Percentiles rank a stretch among this genome's conserved stretches.
Conservation (phyloP, 2,113 vertebrate species). For the zebrafish (Danio rerio) region GRCz12tu NC_133184.1:26345001-26345500, state of each 20-base stretch:
- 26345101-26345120: not conserved
- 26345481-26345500: not conserved
- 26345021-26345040: conserved; percentile 1
- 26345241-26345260: conserved; percentile 11
- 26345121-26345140: conserved; percentile 7
- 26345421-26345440: not conserved
- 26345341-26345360: not conserved
- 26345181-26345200: conserved; percentile 57
- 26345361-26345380: not conserved
- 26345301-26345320: conserved; percentile 11
- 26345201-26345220: conserved; percentile 76
- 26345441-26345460: not conserved
- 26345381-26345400: not conserved
- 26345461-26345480: not conserved
- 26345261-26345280: conserved; percentile 16
- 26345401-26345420: not conserved
- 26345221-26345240: conserved; percentile 62
- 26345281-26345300: conserved; percentile 20
- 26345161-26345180: conserved; percentile 38
- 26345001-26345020: not conserved
- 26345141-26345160: conserved; percentile 12
- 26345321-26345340: conserved; percentile 3
- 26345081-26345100: not conserved
- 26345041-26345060: not conserved
- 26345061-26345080: not conserved